These are phyloP conservation scores for Procambarus clarkii DNA, from an alignment of 1,140 invertebrate species.

Conservation along the genomic window DNA sequence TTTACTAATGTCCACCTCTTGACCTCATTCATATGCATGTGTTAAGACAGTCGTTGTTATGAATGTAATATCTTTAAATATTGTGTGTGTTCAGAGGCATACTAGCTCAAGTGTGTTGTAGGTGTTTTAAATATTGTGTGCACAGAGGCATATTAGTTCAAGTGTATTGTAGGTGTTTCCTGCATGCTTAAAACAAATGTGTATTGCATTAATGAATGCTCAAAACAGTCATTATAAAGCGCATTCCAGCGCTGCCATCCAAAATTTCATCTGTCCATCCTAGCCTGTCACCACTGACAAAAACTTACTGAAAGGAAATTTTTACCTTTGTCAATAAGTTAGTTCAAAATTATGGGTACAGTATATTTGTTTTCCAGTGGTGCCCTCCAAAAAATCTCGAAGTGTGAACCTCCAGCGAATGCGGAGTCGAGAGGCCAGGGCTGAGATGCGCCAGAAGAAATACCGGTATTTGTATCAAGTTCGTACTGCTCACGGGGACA, in stretches of 20 bases:
- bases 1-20: neutral
- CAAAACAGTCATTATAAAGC: neutral
- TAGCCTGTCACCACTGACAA: slow-evolving; percentile 7
- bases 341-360: neutral
- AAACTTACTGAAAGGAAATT: neutral
- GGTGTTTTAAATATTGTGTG: neutral
- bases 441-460: slow-evolving; percentile 87
- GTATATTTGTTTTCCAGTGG: slow-evolving; percentile 72
- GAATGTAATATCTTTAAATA: neutral
- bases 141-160: neutral
- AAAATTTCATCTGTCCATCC: slow-evolving; percentile 24
- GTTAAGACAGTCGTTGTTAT: neutral
- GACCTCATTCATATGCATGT: neutral
- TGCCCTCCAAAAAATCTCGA: slow-evolving; percentile 75
- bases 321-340: neutral
- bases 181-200: neutral
- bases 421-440: slow-evolving; percentile 83
- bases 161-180: neutral
- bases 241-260: neutral
- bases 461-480: slow-evolving; percentile 93
- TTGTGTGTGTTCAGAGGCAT: neutral
- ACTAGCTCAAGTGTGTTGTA: neutral
- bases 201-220: neutral
- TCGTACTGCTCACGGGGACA: slow-evolving; percentile 89
- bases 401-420: slow-evolving; percentile 77